Base-by-base conservation (phyloP, 1,140 invertebrate species). In the Melanaphis sacchari region DNA sequence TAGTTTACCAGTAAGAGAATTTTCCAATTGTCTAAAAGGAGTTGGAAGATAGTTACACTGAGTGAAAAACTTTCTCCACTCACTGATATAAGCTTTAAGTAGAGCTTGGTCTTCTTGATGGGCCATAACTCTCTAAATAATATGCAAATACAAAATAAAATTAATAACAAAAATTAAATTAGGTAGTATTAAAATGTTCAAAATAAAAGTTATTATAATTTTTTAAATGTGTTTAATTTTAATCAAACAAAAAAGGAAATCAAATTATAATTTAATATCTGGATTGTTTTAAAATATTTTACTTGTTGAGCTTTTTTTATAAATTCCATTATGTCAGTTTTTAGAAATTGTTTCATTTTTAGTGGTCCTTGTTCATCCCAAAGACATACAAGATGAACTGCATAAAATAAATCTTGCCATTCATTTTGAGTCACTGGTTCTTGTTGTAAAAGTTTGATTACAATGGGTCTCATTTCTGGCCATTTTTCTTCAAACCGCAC, bases 11-110 rank as follows among this genome's bases (percentile, higher is more conserved):
- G 96, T 95, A 40, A 98, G 96, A 93, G 98, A 97, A 94, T 97
- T 97, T 96, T 99, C 99, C 94, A 99, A 96, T 95, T 99, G 98
- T 87, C 97, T 97, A 96, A 99, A 99, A 24, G 99, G 99, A 94
- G 98, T 98, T 8, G 99, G 99, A 94, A 99, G 96, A 96, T 99
- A 99, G 95, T 98, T 98, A 95, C 99, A 99, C 95, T 99, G 99
- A 18, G 98, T 98, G 95, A 99, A 99, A 96, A 99, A 99, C 95
- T 99, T 99, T 82, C 98, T 96, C 99, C 99, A 99, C 95, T 99
- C 99, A 21, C 97, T 97, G 94, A 99, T 99, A 95, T 99, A 99
- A 21, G 99, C 98, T 95, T 99, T 99, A 15, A 99, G 95, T 41
- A 99, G 96, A 18, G 99, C 98, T 95, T 99, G 98, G 94, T 99